phyloP scores from a whole-genome alignment of 2,797 vertebrate genomes.

The Ptychobarbus kaznakovi region DNA sequence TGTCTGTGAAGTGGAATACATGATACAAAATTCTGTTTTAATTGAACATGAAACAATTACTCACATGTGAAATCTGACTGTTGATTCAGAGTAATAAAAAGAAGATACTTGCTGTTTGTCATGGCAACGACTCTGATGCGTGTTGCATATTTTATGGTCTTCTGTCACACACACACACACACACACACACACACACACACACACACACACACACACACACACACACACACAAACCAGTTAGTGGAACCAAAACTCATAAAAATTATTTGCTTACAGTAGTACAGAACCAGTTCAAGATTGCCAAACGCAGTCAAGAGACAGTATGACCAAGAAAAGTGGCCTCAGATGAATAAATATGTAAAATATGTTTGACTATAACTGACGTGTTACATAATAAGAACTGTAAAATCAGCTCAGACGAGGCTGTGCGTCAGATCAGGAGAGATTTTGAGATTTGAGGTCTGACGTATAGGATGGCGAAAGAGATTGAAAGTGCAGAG shows the following conservation, averaged over 20 bases:
- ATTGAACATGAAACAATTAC: background rate
- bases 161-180: background rate
- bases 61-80: background rate
- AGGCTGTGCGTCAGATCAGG: constrained; percentile 16
- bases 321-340: background rate
- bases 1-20: background rate
- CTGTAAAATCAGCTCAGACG: background rate
- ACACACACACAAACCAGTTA: background rate
- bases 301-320: background rate
- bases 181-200: background rate
- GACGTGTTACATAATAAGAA: background rate
- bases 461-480: background rate
- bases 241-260: background rate
- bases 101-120: constrained; percentile 2
- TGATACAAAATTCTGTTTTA: background rate
- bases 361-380: background rate
- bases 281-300: background rate
- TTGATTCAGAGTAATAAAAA: background rate
- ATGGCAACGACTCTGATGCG: constrained; percentile 4
- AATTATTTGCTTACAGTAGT: background rate
- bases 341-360: background rate
- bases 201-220: background rate
- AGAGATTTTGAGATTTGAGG: constrained; percentile 14
- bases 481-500: constrained; percentile 40
- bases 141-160: background rate